Conservation (phyloP, 2,113 vertebrate species). For the Eudyptes chrysolophus region DNA sequence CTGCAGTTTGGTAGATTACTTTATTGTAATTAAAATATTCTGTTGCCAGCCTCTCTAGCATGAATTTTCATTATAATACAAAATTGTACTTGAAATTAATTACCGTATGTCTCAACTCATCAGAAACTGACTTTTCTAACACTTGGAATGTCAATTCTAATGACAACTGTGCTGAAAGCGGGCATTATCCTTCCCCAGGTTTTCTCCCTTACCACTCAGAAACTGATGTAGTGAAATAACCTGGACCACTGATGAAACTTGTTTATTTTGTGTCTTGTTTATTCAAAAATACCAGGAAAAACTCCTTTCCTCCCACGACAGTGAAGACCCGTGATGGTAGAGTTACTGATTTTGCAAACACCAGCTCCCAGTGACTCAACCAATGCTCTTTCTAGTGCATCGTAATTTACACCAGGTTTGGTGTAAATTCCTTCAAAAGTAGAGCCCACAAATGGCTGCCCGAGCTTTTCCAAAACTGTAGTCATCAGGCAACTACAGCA, state of each 20-base stretch:
- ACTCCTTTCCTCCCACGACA: not conserved
- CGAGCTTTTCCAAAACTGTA: not conserved
- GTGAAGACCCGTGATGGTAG: not conserved
- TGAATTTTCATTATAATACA: not conserved
- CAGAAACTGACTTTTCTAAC: not conserved
- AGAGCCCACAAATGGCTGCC: not conserved
- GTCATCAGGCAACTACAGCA: not conserved
- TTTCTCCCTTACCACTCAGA: not conserved
- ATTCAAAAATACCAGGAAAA: not conserved
- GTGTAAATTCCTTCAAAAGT: not conserved
- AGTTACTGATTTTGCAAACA: not conserved
- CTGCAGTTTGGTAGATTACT: not conserved
- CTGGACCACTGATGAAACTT: not conserved
- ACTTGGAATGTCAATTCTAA: not conserved
- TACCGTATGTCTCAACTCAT: not conserved
- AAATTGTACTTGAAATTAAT: slow-evolving; percentile 4
- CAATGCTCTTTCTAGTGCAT: not conserved
- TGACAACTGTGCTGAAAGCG: not conserved
- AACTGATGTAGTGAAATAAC: not conserved
- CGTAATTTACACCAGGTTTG: not conserved
- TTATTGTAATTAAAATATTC: not conserved
- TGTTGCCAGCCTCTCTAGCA: not conserved
- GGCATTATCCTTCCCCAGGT: not conserved
- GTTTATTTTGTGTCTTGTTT: not conserved
- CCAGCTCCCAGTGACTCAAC: not conserved